Evolutionary conservation across 2,797 vertebrate species (phyloP).

Genomic region (Crenichthys baileyi): DNA sequence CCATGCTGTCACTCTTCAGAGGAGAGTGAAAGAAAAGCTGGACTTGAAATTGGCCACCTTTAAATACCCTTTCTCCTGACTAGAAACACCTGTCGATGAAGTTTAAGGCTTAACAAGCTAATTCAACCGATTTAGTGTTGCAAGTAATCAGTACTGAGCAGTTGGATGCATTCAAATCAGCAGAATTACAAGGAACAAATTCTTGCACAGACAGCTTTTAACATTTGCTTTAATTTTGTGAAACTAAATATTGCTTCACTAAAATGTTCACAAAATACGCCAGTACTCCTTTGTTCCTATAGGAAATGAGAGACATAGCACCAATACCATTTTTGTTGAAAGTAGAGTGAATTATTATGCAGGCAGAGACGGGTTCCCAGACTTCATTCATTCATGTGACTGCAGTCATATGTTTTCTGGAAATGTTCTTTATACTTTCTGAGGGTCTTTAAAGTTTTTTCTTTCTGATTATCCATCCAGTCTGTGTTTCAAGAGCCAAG

Average conservation of each 20-base stretch:
- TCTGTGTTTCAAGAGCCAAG: no score
- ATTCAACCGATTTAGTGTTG: background rate
- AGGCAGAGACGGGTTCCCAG: no score
- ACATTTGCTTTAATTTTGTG: background rate
- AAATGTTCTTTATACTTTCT: no score
- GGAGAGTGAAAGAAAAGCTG: background rate
- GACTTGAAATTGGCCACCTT: background rate
- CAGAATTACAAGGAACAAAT: background rate
- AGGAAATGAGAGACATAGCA: background rate
- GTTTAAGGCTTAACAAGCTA: background rate
- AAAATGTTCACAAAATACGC: background rate
- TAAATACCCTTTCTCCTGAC: constrained; percentile 1
- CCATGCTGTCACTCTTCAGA: constrained; percentile 4
- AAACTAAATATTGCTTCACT: background rate
- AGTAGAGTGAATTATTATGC: no score
- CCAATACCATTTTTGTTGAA: no score
- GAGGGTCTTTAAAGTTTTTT: no score
- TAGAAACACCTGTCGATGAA: background rate
- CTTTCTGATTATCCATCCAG: no score
- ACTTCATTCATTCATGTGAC: no score
- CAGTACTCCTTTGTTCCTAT: background rate
- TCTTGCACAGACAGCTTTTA: background rate
- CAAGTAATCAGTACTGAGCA: background rate
- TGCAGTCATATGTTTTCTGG: no score
- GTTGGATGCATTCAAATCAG: background rate